phyloP scores from a whole-genome alignment of 1,140 invertebrate genomes.

The Argopecten irradians region DNA sequence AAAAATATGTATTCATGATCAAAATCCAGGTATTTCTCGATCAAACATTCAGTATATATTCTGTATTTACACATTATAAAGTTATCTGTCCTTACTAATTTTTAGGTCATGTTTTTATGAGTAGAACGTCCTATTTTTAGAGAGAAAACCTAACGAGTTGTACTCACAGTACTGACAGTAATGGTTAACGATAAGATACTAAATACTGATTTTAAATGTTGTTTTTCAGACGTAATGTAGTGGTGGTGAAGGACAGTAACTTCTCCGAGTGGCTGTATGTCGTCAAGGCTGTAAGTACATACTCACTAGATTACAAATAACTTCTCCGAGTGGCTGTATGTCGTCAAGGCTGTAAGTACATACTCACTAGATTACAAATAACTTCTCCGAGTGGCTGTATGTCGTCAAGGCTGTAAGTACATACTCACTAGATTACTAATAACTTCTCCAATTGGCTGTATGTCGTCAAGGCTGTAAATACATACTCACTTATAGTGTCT shows the following conservation, averaged over 20 bases:
- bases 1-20: too few relatives aligned
- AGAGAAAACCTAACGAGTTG: too few relatives aligned
- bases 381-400: constrained; percentile 72
- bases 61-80: too few relatives aligned
- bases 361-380: constrained; percentile 57
- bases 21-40: too few relatives aligned
- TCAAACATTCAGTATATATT: too few relatives aligned
- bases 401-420: constrained; percentile 72
- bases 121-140: too few relatives aligned
- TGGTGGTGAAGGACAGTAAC: constrained; percentile 72
- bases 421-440: constrained; percentile 54
- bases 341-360: constrained; percentile 72
- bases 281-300: constrained; percentile 70
- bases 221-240: constrained; percentile 70
- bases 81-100: too few relatives aligned
- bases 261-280: constrained; percentile 73
- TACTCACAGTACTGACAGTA: too few relatives aligned
- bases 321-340: constrained; percentile 72
- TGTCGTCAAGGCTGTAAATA: constrained; percentile 72
- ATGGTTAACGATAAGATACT: too few relatives aligned
- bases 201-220: too few relatives aligned
- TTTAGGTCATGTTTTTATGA: too few relatives aligned
- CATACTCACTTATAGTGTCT: too few relatives aligned
- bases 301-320: constrained; percentile 59
- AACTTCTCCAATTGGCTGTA: constrained; percentile 72